A percentile compares a stretch with the other conserved stretches of the same genome.
Conservation (phyloP, 2,888 invertebrate genomes). For the Cephus rjabovi region DNA sequence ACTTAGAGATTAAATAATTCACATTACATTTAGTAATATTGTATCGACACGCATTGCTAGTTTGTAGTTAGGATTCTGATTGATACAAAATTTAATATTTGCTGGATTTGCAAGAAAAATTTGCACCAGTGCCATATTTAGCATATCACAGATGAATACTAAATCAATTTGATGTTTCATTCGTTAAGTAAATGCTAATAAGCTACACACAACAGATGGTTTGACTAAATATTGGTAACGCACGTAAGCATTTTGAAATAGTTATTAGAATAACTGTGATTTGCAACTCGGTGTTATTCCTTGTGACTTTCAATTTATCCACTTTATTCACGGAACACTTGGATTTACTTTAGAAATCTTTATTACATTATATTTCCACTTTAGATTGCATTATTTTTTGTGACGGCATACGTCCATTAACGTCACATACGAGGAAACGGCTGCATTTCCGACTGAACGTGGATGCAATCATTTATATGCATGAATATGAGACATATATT, state of each 20-base stretch:
- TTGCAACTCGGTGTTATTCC: not conserved
- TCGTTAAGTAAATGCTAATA: not conserved
- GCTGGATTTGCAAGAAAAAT: not conserved
- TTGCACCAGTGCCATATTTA: not conserved
- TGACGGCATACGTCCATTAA: not conserved
- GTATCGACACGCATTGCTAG: not conserved
- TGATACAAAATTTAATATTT: not conserved
- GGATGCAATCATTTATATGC: not conserved
- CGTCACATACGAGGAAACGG: not conserved
- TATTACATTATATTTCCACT: not conserved
- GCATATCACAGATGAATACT: not conserved
- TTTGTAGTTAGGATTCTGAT: not conserved
- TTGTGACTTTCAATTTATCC: not conserved
- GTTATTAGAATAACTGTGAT: not conserved
- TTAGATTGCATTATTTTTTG: not conserved
- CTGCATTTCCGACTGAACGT: not conserved
- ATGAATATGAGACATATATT: too few relatives aligned
- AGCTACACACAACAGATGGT: not conserved
- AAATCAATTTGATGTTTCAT: not conserved
- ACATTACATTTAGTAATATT: not conserved
- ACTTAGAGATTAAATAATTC: not conserved
- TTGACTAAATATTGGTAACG: not conserved
- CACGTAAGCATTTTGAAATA: not conserved
- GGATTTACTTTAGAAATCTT: not conserved
- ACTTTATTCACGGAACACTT: not conserved